Evolutionary conservation across 2,113 vertebrate species (phyloP).

Genomic region (Gavialis gangeticus): DNA sequence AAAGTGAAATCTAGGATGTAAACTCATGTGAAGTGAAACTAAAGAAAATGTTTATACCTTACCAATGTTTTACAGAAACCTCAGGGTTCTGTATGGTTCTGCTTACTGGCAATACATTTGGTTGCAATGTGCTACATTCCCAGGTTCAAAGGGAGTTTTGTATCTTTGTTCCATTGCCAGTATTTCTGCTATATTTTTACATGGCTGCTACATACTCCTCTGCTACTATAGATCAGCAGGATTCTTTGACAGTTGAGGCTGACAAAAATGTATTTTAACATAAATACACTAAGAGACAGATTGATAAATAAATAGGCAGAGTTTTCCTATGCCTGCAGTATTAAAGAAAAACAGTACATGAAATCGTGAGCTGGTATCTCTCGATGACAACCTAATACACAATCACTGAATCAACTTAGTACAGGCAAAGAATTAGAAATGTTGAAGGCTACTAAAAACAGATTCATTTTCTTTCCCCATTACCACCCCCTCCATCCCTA

Average conservation of each 20-base stretch:
- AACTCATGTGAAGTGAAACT: neutral
- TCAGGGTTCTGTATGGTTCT: neutral
- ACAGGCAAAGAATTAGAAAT: neutral
- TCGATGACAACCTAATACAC: neutral
- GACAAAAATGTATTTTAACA: slow-evolving; percentile 12
- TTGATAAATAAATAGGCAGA: neutral
- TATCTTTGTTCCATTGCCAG: slow-evolving; percentile 46
- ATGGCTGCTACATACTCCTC: neutral
- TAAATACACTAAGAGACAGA: neutral
- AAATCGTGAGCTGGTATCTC: neutral
- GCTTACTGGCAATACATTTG: neutral
- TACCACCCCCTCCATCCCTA: neutral
- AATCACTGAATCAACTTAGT: neutral
- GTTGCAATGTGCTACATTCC: slow-evolving; percentile 7
- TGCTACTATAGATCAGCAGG: neutral
- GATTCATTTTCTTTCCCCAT: neutral
- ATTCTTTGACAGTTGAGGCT: neutral
- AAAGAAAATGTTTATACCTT: neutral
- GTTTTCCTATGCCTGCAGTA: neutral
- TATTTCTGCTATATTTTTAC: neutral
- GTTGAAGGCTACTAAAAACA: slow-evolving; percentile 34
- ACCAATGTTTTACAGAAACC: neutral
- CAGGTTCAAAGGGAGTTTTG: slow-evolving; percentile 30
- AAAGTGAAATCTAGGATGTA: neutral
- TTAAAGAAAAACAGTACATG: neutral